These are phyloP conservation scores for Chironomus tepperi DNA, from an alignment of 1,140 invertebrate genomes.

Conservation along the genomic window DNA sequence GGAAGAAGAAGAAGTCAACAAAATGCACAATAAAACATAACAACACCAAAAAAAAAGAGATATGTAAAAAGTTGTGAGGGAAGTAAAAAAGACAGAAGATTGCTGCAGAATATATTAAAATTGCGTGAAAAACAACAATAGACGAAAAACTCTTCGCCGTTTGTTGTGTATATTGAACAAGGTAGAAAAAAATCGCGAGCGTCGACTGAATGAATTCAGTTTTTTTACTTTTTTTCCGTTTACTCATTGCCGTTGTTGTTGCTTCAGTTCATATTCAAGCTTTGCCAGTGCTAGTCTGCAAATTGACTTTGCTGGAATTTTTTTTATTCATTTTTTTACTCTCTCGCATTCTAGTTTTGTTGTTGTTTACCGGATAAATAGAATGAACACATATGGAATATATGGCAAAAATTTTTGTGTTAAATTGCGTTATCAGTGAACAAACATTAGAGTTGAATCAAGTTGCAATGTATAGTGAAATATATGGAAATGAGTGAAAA, in stretches of 20 bases:
- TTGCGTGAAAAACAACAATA: conserved; percentile 22
- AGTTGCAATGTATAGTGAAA: not conserved
- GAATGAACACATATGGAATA: not conserved
- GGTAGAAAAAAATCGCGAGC: conserved; percentile 18
- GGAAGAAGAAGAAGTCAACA: not conserved
- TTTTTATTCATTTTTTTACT: not conserved
- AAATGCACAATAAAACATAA: not conserved
- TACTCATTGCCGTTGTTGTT: conserved; percentile 6
- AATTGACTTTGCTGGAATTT: not conserved
- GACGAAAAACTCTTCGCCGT: not conserved
- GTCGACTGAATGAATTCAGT: not conserved
- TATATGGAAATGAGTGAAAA: not conserved
- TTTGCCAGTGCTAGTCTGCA: conserved; percentile 18
- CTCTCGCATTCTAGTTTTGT: not conserved
- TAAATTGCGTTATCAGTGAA: conserved; percentile 7
- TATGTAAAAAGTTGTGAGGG: too few species aligned
- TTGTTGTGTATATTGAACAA: not conserved
- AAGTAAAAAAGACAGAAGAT: not conserved
- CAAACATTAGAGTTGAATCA: not conserved
- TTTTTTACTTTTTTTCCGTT: not conserved
- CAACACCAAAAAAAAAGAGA: not conserved
- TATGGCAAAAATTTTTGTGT: not conserved
- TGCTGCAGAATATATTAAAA: not conserved
- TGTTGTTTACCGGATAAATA: not conserved
- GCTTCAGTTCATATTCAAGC: conserved; percentile 3